Evolutionary conservation across 2,113 vertebrate genomes (phyloP), one percentile per base, ranked within the genome.

Genomic region (Psittacara wagleri): DNA sequence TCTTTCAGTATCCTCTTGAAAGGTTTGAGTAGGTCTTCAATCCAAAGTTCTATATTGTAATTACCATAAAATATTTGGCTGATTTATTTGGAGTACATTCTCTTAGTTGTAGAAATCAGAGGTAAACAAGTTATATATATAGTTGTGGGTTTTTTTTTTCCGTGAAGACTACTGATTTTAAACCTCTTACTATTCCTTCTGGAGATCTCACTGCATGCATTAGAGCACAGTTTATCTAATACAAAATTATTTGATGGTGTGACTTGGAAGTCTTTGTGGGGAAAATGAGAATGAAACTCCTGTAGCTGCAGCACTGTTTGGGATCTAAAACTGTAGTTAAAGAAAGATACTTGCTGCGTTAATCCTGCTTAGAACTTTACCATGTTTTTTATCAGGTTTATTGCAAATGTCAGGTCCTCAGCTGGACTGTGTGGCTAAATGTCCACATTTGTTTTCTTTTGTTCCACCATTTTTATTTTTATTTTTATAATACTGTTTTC

Each of bases 361-460:
- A 79, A 91, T 89, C 78, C 63, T 91, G 8, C 59, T 87, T 94
- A 83, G 0, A 7, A 41, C 33, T 87, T 95, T 44, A 44, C 62
- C 24, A 66, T 3, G 8, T 23, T 73, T 92, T 90, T 91, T 49
- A 18, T 41, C 59, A 54, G 25, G 41, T 54, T 54, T 90, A 4
- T 49, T 87, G 70, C n/a, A 91, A 91, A 88, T 91, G 78, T 85
- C 67, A 87, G 24, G 24, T 75, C 41, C 67, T 96, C 41, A 77
- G 44, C 57, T 94, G 59, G 41, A 52, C 25, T 72, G 61, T 77
- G 41, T 46, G 75, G 49, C 41, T 88, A 46, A 76, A 88, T 35
- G 25, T 85, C 84, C 70, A 35, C 22, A 17, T 91, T 73, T 85
- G 13, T 57, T 87, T 85, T 79, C 35, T 19, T 72, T 86, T 78